Evolutionary conservation across 2,113 vertebrate genomes (phyloP).

Genomic region (Ceyx margarethae): DNA sequence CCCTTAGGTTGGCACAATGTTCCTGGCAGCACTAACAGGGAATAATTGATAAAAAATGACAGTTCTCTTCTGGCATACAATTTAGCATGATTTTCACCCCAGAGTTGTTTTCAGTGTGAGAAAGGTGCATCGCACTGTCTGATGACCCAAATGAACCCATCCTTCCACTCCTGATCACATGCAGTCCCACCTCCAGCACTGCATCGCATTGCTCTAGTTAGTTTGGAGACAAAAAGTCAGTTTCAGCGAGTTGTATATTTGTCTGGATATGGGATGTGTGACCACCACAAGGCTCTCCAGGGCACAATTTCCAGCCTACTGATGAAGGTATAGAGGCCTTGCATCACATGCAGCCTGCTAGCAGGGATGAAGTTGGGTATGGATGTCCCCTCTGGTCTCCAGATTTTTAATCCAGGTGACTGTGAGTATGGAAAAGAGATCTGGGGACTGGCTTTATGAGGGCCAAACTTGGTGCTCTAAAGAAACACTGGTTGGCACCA

Average conservation of each 20-base stretch:
- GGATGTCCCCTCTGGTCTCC: neutral
- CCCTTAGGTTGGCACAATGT: conserved; percentile 24
- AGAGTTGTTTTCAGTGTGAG: conserved; percentile 9
- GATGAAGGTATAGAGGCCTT: neutral
- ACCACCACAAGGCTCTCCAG: neutral
- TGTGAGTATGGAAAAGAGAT: neutral
- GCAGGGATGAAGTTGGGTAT: neutral
- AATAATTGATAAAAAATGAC: conserved; percentile 33
- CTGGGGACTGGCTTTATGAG: neutral
- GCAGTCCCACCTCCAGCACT: neutral
- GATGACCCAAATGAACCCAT: conserved; percentile 33
- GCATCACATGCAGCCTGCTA: neutral
- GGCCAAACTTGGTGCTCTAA: neutral
- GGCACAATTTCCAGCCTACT: neutral
- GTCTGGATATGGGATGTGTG: neutral
- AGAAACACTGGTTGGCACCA: neutral
- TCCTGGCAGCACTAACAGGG: neutral
- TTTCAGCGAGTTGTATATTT: neutral
- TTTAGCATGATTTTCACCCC: conserved; percentile 24
- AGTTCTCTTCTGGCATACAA: neutral
- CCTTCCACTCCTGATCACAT: conserved; percentile 6
- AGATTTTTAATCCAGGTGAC: neutral
- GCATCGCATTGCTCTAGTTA: neutral
- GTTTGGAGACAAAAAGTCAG: neutral
- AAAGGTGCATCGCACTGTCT: neutral